Base-by-base conservation (phyloP, 1,140 invertebrate species). In the Bombus turneri region DNA sequence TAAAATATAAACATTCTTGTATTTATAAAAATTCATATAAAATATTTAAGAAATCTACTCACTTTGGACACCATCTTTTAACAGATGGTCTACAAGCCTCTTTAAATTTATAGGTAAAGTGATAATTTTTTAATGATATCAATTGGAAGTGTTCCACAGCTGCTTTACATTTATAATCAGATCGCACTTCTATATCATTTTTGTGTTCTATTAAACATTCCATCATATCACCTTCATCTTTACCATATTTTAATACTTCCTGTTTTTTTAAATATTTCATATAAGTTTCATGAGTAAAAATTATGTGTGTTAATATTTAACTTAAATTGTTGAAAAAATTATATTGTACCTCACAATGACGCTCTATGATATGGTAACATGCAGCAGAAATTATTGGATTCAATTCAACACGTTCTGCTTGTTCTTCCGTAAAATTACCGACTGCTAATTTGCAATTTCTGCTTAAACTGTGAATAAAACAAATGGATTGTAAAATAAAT, bases 91-190 rank as follows among this genome's bases (percentile, higher is more conserved):
- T 97, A 92, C 99, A 99, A 1, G 98, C 98, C 93, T 98, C 97
- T 95, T 99, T 99, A 94, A 99, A 99, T 93, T 98, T 99, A 90
- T 97, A 98, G 37, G 97, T 98, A 94, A 99, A 99, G 92, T 97
- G 97, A 93, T 98, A 99, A 95, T 99, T 98, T 94, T 99, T 98
- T 83, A 99, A 94, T 13, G 98, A 98, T 74, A 99, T 98, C 69
- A 99, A 95, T 95, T 98, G 98, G 92, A 98, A 97, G 96, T 99
- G 99, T 95, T 99, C 99, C 43, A 99, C 97, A 83, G 98, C 98
- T 41, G 98, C 98, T 87, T 97, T 96, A 95, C 99, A 99, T 94
- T 99, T 98, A 9, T 96, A 95, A 93, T 98, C 97, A 39, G 96
- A 95, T 87, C 96, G 96, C 76, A 97, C 95, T 92, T 97, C 96